Percentiles rank a stretch among this genome's conserved stretches.
Conservation (phyloP, 2,113 vertebrate genomes). For the Poeciliopsis prolifica region DNA sequence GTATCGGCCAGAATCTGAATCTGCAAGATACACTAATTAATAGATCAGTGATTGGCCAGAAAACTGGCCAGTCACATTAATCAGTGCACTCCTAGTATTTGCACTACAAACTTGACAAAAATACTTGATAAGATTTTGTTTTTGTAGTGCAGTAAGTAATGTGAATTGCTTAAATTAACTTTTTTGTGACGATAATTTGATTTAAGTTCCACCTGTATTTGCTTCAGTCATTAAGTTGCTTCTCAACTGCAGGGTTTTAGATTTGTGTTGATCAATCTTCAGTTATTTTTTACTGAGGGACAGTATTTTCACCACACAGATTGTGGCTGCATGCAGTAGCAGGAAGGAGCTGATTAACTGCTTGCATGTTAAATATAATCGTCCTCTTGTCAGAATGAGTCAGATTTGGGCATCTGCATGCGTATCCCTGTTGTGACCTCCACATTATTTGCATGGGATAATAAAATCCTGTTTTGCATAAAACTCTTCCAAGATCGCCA, state of each 20-base stretch:
- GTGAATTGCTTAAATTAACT: not conserved
- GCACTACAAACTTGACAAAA: no score
- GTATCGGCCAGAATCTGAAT: no score
- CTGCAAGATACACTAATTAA: no score
- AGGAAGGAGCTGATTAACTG: not conserved
- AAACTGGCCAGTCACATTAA: no score
- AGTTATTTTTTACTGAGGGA: not conserved
- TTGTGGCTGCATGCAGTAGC: not conserved
- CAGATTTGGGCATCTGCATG: constrained; percentile 12
- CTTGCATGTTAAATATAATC: constrained; percentile 5
- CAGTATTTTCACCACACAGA: not conserved
- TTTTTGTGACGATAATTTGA: not conserved
- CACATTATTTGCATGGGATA: not conserved
- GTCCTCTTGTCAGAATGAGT: constrained; percentile 2
- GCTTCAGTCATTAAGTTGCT: constrained; percentile 11
- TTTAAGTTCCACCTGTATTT: not conserved
- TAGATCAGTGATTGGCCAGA: no score
- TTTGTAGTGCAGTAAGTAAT: not conserved
- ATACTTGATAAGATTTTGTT: no score
- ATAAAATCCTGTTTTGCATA: constrained; percentile 1
- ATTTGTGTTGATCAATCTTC: constrained; percentile 4
- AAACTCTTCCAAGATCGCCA: not conserved
- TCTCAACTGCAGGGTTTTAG: not conserved
- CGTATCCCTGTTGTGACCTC: not conserved
- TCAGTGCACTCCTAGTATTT: no score